A percentile compares a stretch with the other conserved stretches of the same genome.
Conservation (phyloP, 2,888 invertebrate species). For the Polydesmus complanatus region DNA sequence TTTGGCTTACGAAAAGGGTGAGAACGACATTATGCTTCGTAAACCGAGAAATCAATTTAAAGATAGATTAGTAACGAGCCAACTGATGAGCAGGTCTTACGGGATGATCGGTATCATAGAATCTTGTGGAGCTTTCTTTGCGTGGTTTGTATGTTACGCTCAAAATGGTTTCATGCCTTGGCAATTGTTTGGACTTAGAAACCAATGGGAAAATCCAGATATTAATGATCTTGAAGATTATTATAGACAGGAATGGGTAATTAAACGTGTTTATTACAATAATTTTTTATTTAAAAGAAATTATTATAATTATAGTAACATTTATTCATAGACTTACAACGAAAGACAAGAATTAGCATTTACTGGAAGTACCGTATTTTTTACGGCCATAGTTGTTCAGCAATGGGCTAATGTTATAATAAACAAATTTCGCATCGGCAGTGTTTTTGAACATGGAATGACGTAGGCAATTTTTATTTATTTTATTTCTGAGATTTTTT, state of each 20-base stretch:
- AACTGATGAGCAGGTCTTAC: slow-evolving; percentile 34
- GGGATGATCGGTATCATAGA: slow-evolving; percentile 37
- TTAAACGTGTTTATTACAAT: too few relatives aligned
- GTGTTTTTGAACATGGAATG: slow-evolving; percentile 33
- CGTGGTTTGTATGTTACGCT: slow-evolving; percentile 24
- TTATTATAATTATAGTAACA: neutral
- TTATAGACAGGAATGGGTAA: slow-evolving; percentile 35
- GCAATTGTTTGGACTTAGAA: slow-evolving; percentile 31
- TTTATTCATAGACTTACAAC: slow-evolving; percentile 13
- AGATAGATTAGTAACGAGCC: slow-evolving; percentile 38
- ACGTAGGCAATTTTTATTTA: slow-evolving; percentile 26
- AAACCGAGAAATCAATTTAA: slow-evolving; percentile 35
- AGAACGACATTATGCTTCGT: slow-evolving; percentile 39
- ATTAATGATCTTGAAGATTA: slow-evolving; percentile 35
- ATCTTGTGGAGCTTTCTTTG: slow-evolving; percentile 34
- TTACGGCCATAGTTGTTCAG: slow-evolving; percentile 32
- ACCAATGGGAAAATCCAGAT: slow-evolving; percentile 33
- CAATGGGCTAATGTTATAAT: slow-evolving; percentile 34
- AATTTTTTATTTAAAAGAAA: too few relatives aligned
- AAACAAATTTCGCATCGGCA: slow-evolving; percentile 33
- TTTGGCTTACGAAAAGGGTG: slow-evolving; percentile 42
- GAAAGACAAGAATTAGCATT: slow-evolving; percentile 25
- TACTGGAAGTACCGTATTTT: slow-evolving; percentile 33
- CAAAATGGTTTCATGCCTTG: slow-evolving; percentile 35
- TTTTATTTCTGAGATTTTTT: neutral